Base-by-base conservation (phyloP, 1,140 invertebrate species). In the Micrasema minimum region DNA sequence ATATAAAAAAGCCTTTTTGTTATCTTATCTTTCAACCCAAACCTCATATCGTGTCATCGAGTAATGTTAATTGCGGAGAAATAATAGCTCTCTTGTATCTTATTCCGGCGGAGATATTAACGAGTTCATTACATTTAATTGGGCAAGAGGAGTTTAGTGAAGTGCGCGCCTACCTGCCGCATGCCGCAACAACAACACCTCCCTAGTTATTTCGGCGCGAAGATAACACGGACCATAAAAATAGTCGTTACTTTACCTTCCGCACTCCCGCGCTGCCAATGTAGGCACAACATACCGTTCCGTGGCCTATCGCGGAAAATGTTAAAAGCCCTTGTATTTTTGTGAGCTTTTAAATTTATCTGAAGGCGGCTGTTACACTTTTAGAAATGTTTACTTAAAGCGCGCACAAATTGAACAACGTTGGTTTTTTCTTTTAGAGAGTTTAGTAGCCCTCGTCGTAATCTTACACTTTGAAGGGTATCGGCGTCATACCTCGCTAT, bases 181-280 rank as follows among this genome's bases (percentile, higher is more conserved):
- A n/a, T n/a, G n/a, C n/a, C 37, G 31, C 53, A 22, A 20, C 53
- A 57, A 55, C 26, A 35, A 37, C 53, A 57, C 53, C 23, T 57
- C n/a, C n/a, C 37, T 38, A 37, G 53, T 35, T 31, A 57, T 31
- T 57, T 37, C 53, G 31, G 12, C 31, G 53, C 26, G 31, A 57
- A 57, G 53, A 57, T 57, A 57, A 57, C 53, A 20, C 53, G 53
- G 53, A 57, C 10, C 53, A 35, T 57, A 57, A 57, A 57, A 57
- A 57, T 57, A 57, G 53, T 57, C 53, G 53, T 57, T 57, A 57
- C 53, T n/a, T 57, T 35, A 35, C 53, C 26, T 23, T 31, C 53
- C 53, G 12, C n/a, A n/a, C n/a, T n/a, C n/a, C n/a, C n/a, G n/a
- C n/a, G n/a, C n/a, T 55, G 16, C 53, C 53, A n/a, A 11, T 35